Evolutionary conservation across 2,888 invertebrate genomes (phyloP), one percentile per base, ranked within the genome.

Genomic region (Microctonus brassicae): DNA sequence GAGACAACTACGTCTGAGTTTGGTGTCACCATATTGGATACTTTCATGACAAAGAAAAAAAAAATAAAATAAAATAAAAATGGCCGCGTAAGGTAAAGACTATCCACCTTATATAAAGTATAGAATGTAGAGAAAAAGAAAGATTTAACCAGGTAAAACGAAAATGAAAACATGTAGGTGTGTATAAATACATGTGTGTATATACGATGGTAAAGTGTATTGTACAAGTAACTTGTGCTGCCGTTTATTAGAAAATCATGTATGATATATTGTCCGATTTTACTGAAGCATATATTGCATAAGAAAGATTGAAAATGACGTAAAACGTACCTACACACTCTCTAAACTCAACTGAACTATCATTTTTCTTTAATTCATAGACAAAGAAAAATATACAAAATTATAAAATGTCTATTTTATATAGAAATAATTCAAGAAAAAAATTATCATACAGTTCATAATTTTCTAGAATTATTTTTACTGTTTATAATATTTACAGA

Each of bases 1-100:
- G 83, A 79, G 84, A 83, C 81, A 80, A 80, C 78, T 80, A 79
- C 77, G 74, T 72, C 70, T 63, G 47, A 47, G 33, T 36, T 69
- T 74, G 76, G 81, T 82, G 83, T 81, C 83, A 81, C 81, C 82
- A 82, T 83, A 83, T 83, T 83, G 82, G 83, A 83, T 80, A 81
- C 79, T 79, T 83, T 77, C 71, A 47, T 73, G 66, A 69, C 71
- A 20, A 6, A 17, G 6, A 3, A 47, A 47, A 47, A 20, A 7
- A 47, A 7, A 47, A n/a, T 1, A 47, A n/a, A 47, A 17, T 4
- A 4, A 13, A 4, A 17, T 17, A 47, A 47, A 47, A 20, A 4
- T 47, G 20, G 26, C 60, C 36, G 62, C 22, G 61, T 75, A 73
- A 66, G 57, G 22, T 68, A 61, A 60, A 66, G 63, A 61, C 36